phyloP scores from a whole-genome alignment of 1,140 invertebrate genomes.

The Achroia grisella region DNA sequence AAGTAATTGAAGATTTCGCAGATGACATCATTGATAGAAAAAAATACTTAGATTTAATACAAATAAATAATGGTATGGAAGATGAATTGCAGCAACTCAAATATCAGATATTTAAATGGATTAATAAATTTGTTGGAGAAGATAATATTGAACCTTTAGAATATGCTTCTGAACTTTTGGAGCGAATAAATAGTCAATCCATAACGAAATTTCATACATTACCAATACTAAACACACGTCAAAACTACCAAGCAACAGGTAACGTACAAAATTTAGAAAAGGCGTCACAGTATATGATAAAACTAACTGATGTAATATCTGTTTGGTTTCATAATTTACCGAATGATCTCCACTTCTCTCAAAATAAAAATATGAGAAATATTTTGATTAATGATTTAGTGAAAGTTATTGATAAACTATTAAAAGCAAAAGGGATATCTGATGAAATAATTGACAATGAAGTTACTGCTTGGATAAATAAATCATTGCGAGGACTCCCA shows the following conservation, averaged over 20 bases:
- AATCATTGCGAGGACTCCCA: neutral
- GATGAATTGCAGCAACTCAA: neutral
- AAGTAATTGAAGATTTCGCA: neutral
- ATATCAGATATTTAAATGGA: neutral
- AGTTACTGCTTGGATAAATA: neutral
- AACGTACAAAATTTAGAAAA: neutral
- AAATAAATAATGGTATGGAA: neutral
- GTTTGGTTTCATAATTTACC: constrained; percentile 6
- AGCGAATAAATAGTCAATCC: neutral
- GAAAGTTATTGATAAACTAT: neutral
- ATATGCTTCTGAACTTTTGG: neutral
- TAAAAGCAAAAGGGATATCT: neutral
- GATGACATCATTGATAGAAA: neutral
- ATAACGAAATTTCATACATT: neutral
- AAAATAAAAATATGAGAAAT: neutral
- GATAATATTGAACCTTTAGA: neutral
- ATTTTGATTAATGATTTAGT: constrained; percentile 3
- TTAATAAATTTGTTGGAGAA: neutral
- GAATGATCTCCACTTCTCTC: neutral
- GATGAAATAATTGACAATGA: neutral
- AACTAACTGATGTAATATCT: constrained; percentile 5
- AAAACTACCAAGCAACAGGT: neutral
- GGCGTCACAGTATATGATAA: neutral
- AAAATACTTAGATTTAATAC: neutral
- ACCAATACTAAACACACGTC: too few species aligned